Conservation (phyloP, 2,113 vertebrate species). For the Aphelocoma coerulescens region DNA sequence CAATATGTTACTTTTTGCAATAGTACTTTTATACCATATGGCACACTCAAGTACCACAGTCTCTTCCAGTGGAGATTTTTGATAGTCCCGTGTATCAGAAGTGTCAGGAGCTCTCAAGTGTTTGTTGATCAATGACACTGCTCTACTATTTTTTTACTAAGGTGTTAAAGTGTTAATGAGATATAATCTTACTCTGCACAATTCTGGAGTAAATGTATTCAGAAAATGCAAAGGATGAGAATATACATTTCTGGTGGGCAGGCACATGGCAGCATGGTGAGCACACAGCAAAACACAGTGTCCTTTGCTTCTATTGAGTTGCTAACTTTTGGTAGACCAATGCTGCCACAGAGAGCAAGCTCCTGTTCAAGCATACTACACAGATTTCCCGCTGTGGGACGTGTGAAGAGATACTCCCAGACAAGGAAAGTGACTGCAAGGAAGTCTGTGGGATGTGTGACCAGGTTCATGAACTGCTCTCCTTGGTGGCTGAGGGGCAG, state of each 20-base stretch:
- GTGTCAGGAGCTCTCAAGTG: neutral
- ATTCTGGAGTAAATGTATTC: neutral
- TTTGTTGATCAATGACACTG: neutral
- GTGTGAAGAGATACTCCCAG: neutral
- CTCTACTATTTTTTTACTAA: neutral
- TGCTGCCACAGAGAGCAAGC: neutral
- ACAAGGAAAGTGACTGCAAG: neutral
- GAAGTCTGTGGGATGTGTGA: neutral
- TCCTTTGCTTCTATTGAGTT: neutral
- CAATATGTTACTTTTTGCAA: neutral
- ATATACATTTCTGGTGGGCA: neutral
- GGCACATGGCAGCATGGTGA: rapidly evolving
- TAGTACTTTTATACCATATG: neutral
- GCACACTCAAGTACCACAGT: neutral
- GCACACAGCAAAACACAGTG: neutral
- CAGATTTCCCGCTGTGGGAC: neutral
- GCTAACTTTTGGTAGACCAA: neutral
- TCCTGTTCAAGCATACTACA: neutral
- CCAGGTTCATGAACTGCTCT: neutral
- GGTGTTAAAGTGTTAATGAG: neutral
- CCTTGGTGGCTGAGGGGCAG: neutral
- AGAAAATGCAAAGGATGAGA: neutral
- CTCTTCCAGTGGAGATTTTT: neutral
- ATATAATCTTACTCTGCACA: neutral
- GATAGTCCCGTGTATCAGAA: neutral